Base-by-base conservation (phyloP, 2,797 vertebrate species). In the Brachyrhaphis roseni region DNA sequence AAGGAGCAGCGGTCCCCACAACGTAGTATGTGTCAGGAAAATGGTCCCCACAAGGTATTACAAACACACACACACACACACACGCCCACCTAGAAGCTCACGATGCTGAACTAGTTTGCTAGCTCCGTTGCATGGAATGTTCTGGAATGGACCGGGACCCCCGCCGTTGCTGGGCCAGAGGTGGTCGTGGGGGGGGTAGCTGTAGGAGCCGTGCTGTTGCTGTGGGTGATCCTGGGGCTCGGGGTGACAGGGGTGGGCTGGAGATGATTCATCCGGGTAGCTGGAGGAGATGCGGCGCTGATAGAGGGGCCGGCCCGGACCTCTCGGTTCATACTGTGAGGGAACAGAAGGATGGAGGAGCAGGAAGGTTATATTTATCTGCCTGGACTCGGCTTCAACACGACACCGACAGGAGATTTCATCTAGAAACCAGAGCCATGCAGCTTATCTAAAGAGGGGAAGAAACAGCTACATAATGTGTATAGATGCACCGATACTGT, bases 101-200 rank as follows among this genome's bases (percentile, higher is more conserved):
- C 97, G 96, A 84, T 97, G 95, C 28, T 97, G 97, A 76, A 92
- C 90, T 7, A 97, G 92, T 79, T 97, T 96, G 91, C 92, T 96
- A 93, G 97, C 96, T 96, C 98, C 98, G 46, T 98, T 99, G 95
- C 98, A 99, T 89, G 98, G 98, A 98, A 99, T 98, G 97, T 98
- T 99, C 91, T 98, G 98, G 90, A 97, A 97, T 4, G 97, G 95
- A 90, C 95, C 90, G 76, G 97, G 95, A 90, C 95, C 90, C 75
- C 96, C 96, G 71, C 97, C 96, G 71, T 97, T 96, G 87, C 95
- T 97, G 76, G 97, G 96, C 98, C 98, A 99, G 91, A 97, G 91
- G 93, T 99, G 92, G 92, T 99, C 98, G 18, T 97, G 96, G 57
- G 97, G 90, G 70, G 97, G 95, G 89, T 98, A 99, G 91, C 93